A percentile compares a stretch with the other conserved stretches of the same genome.
phyloP scores from a whole-genome alignment of 92 coral and sea anemone genomes.

The Blastomussa wellsi region DNA sequence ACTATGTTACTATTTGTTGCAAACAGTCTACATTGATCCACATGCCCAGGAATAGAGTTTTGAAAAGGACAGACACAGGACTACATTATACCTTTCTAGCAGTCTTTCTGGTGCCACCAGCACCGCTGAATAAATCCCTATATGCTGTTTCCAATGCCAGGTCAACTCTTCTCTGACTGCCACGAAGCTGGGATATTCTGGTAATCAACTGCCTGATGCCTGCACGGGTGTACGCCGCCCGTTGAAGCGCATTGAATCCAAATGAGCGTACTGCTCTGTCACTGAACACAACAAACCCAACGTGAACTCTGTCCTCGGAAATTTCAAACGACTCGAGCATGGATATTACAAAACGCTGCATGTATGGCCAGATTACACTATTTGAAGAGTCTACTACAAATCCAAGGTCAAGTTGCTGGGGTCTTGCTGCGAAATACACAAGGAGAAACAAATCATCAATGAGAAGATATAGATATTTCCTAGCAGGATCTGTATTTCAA shows the following conservation, averaged over 20 bases:
- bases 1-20: no score
- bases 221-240: conserved; percentile 37
- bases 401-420: conserved; percentile 62
- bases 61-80: no score
- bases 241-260: conserved; percentile 53
- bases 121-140: conserved; percentile 45
- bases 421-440: conserved; percentile 12
- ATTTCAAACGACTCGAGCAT: conserved; percentile 64
- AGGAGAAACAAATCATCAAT: not conserved
- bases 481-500: no score
- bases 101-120: conserved; percentile 54
- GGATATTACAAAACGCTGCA: conserved; percentile 58
- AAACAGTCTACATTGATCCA: no score
- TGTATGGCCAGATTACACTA: conserved; percentile 65
- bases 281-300: conserved; percentile 63
- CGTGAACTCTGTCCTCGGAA: conserved; percentile 63
- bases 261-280: conserved; percentile 48
- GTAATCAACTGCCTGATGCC: conserved; percentile 51
- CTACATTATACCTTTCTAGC: conserved; percentile 65
- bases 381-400: conserved; percentile 78
- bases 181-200: conserved; percentile 43
- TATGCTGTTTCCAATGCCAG: conserved; percentile 50
- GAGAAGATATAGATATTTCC: no score
- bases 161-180: conserved; percentile 66
- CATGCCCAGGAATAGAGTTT: no score